These are phyloP conservation scores for Morpho achilles DNA, from an alignment of 2,888 invertebrate species.

Conservation along the genomic window DNA sequence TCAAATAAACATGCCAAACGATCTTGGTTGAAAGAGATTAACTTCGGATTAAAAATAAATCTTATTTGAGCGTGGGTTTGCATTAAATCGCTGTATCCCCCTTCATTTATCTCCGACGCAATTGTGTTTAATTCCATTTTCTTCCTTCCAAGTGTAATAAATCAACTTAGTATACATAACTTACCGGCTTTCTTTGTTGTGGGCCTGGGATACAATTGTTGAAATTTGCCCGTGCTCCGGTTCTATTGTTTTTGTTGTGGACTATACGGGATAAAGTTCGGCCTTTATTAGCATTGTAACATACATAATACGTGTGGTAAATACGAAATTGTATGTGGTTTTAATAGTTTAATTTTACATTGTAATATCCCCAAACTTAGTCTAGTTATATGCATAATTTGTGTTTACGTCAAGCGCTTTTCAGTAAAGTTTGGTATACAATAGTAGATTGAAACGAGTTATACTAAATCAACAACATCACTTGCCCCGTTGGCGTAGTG, in stretches of 20 bases:
- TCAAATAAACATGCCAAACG: conserved; percentile 12
- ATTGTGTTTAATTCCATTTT: conserved; percentile 62
- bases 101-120: conserved; percentile 59
- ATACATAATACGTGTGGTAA: not conserved
- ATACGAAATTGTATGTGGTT: too few species aligned
- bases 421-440: too few species aligned
- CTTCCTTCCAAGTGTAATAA: conserved; percentile 55
- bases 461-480: too few species aligned
- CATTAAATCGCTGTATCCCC: conserved; percentile 55
- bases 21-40: conserved; percentile 21
- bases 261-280: conserved; percentile 14
- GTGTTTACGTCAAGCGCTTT: too few species aligned
- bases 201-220: conserved; percentile 28
- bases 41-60: conserved; percentile 37
- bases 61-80: conserved; percentile 40
- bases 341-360: not conserved
- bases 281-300: conserved; percentile 21
- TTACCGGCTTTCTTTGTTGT: conserved; percentile 31
- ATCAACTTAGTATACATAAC: conserved; percentile 50
- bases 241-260: conserved; percentile 24
- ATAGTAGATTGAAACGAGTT: too few species aligned
- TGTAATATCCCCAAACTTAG: not conserved
- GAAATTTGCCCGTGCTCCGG: conserved; percentile 23
- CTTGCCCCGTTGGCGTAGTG: too few species aligned
- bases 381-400: too few species aligned